phyloP scores from a whole-genome alignment of 2,113 vertebrate species.

The Butorides virescens region DNA sequence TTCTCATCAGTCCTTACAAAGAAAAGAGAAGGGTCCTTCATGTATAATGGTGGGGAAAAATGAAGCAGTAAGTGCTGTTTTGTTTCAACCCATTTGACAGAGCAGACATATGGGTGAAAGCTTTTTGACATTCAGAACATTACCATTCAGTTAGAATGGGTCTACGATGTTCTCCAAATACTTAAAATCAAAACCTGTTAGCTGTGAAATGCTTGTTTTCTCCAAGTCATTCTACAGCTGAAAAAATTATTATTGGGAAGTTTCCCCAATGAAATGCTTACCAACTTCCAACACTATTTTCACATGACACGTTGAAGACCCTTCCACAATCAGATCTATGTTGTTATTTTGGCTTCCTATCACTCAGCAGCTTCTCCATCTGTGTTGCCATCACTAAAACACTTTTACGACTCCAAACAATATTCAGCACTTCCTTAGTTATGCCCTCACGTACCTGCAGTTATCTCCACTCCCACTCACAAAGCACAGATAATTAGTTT shows the following conservation, averaged over 20 bases:
- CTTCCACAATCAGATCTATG: neutral
- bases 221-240: neutral
- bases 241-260: neutral
- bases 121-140: neutral
- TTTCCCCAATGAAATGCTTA: neutral
- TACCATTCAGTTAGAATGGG: neutral
- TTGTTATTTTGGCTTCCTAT: neutral
- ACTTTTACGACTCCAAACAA: neutral
- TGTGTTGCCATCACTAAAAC: neutral
- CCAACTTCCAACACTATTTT: neutral
- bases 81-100: neutral
- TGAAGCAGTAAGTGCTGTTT: neutral
- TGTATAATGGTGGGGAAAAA: neutral
- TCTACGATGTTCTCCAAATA: neutral
- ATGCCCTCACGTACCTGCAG: neutral
- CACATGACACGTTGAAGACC: neutral
- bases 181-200: neutral
- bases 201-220: neutral
- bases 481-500: neutral
- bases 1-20: neutral
- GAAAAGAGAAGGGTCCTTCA: neutral
- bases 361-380: neutral
- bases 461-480: neutral
- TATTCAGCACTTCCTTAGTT: neutral
- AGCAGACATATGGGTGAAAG: neutral